A percentile compares a stretch with the other conserved stretches of the same genome.
Evolutionary conservation across 2,113 vertebrate species (phyloP).

Genomic region (Telmatochromis sp.): DNA sequence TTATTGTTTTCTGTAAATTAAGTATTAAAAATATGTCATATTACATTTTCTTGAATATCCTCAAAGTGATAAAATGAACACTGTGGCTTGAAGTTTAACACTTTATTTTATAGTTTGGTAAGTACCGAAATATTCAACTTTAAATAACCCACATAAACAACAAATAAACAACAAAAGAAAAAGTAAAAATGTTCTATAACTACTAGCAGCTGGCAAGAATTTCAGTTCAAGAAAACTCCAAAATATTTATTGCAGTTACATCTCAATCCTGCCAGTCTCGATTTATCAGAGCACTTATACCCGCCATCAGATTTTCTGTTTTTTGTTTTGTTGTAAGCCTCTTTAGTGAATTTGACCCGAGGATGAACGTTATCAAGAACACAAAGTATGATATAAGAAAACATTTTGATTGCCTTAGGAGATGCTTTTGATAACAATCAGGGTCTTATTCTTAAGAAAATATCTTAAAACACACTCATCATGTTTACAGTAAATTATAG

Average conservation of each 20-base stretch:
- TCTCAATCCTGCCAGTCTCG: not conserved
- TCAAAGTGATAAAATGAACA: not conserved
- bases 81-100: not conserved
- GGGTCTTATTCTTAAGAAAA: not conserved
- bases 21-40: not conserved
- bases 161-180: not conserved
- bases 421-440: rapidly evolving
- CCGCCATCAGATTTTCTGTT: not conserved
- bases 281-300: not conserved
- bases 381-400: not conserved
- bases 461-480: not conserved
- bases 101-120: not conserved
- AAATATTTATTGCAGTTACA: not conserved
- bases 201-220: not conserved
- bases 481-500: not conserved
- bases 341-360: not conserved
- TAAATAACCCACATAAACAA: rapidly evolving
- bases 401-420: not conserved
- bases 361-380: not conserved
- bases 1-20: not conserved
- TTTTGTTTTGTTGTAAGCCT: not conserved
- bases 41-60: not conserved
- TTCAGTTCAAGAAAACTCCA: not conserved
- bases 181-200: not conserved
- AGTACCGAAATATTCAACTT: rapidly evolving